phyloP scores from a whole-genome alignment of 2,797 vertebrate species.

The Gallinago solitaria region DNA sequence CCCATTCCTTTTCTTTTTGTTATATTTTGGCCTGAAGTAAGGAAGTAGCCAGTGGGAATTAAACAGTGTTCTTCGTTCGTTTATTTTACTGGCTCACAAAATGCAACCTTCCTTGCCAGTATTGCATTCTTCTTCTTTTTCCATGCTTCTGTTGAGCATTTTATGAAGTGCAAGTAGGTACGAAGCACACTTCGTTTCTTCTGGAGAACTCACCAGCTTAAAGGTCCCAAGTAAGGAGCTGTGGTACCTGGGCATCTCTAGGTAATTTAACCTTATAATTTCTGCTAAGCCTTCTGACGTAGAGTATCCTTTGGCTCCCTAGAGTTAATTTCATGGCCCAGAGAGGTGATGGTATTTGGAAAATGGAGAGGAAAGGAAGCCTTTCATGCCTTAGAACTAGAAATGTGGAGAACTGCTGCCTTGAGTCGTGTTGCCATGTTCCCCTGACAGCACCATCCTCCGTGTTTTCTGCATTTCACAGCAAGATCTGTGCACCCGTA shows the following conservation, averaged over 20 bases:
- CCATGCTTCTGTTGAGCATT: not conserved
- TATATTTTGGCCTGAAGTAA: not conserved
- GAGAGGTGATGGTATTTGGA: not conserved
- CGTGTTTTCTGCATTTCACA: not conserved
- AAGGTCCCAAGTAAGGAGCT: not conserved
- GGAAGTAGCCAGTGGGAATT: not conserved
- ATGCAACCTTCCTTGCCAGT: not conserved
- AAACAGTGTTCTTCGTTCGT: not conserved
- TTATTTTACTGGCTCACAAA: constrained; percentile 18
- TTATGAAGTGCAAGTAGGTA: not conserved
- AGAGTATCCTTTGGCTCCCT: not conserved
- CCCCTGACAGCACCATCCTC: not conserved
- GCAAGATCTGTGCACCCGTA: not conserved
- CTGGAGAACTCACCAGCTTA: not conserved
- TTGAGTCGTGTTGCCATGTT: accelerated
- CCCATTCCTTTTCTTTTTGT: not conserved
- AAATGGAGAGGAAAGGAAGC: not conserved
- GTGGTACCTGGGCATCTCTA: not conserved
- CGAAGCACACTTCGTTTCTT: not conserved
- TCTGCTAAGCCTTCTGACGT: not conserved
- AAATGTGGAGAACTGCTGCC: not conserved
- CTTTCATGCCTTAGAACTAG: not conserved
- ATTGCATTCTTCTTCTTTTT: not conserved
- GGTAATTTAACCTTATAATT: not conserved
- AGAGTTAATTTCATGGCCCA: not conserved